These are phyloP conservation scores for Cryptus viduatorius DNA, from an alignment of 2,888 invertebrate genomes.

Conservation along the genomic window DNA sequence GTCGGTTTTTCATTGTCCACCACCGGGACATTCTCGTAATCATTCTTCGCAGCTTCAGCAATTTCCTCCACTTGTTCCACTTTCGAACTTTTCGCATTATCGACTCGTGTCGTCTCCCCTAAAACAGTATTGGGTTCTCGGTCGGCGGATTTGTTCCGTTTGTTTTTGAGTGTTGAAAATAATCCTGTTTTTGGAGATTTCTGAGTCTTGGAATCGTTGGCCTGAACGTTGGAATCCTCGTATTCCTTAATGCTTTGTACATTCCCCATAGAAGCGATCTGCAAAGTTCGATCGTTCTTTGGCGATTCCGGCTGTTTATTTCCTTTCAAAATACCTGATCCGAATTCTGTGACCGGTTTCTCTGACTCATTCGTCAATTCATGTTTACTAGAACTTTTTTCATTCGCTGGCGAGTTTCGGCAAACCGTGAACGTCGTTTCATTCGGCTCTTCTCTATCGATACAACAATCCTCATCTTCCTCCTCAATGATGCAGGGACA, in stretches of 20 bases:
- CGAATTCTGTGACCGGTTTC: background rate
- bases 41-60: background rate
- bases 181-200: no score
- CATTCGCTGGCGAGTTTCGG: background rate
- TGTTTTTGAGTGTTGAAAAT: no score
- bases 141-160: background rate
- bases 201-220: no score
- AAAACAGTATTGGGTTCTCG: background rate
- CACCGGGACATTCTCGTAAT: background rate
- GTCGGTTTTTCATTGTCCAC: constrained; percentile 49
- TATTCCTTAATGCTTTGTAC: background rate
- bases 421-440: constrained; percentile 46
- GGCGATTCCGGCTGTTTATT: background rate
- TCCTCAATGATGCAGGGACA: constrained; percentile 71
- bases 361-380: background rate
- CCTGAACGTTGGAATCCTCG: background rate
- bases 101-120: background rate
- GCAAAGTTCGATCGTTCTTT: background rate
- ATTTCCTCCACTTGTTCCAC: background rate
- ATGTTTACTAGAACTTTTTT: background rate
- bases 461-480: constrained; percentile 61
- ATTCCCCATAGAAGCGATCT: constrained; percentile 19
- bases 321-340: constrained; percentile 4
- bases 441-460: constrained; percentile 16
- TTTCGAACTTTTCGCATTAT: background rate